phyloP scores from a whole-genome alignment of 1,140 invertebrate species.

The Diabrotica virgifera region DNA sequence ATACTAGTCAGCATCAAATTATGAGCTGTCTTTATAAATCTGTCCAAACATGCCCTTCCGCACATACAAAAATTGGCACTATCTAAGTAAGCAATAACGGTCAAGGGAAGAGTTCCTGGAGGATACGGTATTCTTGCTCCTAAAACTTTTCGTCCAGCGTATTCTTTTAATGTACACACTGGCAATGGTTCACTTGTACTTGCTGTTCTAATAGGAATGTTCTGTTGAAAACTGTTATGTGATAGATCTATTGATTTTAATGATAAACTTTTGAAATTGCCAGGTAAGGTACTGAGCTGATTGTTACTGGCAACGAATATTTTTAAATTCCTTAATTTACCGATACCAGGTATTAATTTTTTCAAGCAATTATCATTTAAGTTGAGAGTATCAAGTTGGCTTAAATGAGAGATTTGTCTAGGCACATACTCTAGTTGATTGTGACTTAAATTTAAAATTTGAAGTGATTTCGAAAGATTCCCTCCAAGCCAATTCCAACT shows the following conservation, averaged over 20 bases:
- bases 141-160: conserved; percentile 36
- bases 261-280: conserved; percentile 54
- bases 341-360: conserved; percentile 49
- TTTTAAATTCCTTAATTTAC: conserved; percentile 39
- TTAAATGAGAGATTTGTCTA: conserved; percentile 58
- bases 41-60: conserved; percentile 57
- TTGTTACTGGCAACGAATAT: conserved; percentile 52
- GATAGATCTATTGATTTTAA: conserved; percentile 58
- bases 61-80: conserved; percentile 61
- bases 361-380: conserved; percentile 55
- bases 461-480: conserved; percentile 41
- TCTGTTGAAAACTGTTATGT: conserved; percentile 46
- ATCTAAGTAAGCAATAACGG: conserved; percentile 59
- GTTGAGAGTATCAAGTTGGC: conserved; percentile 56
- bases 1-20: conserved; percentile 48
- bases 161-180: conserved; percentile 38
- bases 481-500: conserved; percentile 67
- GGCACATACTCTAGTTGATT: conserved; percentile 61
- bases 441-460: conserved; percentile 59
- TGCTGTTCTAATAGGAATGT: conserved; percentile 23
- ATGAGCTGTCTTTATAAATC: conserved; percentile 47
- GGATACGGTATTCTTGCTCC: conserved; percentile 53
- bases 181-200: conserved; percentile 27
- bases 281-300: conserved; percentile 56
- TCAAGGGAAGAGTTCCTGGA: conserved; percentile 57